Evolutionary conservation across 2,113 vertebrate species (phyloP).

Genomic region (Patagioenas fasciata): DNA sequence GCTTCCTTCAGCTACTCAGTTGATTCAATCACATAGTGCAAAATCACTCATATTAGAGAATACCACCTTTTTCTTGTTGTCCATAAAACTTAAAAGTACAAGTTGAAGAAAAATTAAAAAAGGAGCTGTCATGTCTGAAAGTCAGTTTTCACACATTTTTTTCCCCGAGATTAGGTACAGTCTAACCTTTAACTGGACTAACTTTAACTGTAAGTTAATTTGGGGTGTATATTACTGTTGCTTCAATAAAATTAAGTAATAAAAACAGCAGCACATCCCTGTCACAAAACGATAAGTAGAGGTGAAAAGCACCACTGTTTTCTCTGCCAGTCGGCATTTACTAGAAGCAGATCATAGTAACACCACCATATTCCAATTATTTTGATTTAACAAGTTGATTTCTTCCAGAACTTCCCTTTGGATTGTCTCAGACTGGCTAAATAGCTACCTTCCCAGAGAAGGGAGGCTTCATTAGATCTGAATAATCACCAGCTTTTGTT

Average conservation of each 20-base stretch:
- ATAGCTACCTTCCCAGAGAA: background rate
- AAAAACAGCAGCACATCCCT: fast-evolving
- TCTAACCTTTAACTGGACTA: background rate
- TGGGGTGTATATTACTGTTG: background rate
- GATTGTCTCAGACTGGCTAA: background rate
- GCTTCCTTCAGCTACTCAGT: background rate
- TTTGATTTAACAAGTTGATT: background rate
- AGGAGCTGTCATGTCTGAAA: background rate
- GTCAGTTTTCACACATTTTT: background rate
- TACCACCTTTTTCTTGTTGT: background rate
- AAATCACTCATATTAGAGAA: background rate
- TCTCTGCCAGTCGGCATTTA: background rate
- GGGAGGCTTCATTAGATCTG: background rate
- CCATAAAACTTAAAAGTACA: background rate
- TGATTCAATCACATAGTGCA: background rate
- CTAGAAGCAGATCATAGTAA: background rate
- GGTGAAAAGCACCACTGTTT: background rate
- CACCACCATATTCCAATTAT: background rate
- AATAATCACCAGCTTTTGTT: background rate
- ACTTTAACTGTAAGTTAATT: background rate
- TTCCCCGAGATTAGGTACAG: background rate
- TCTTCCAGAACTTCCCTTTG: background rate
- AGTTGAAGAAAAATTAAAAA: background rate
- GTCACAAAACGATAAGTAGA: background rate
- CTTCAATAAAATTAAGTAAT: background rate